phyloP scores from a whole-genome alignment of 2,797 vertebrate species.

The Capromys pilorides region DNA sequence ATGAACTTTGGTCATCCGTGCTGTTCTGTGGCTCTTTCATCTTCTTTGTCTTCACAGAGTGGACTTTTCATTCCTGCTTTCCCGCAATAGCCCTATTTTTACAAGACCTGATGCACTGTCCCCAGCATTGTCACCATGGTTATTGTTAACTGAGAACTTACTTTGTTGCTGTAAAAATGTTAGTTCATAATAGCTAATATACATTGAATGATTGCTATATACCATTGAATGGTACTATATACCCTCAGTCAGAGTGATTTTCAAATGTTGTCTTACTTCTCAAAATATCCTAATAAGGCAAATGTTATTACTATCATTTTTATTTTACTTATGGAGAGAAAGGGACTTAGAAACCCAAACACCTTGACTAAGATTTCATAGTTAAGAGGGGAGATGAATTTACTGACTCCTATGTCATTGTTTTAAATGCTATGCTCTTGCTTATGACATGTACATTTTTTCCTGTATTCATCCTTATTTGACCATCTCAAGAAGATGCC shows the following conservation, averaged over 20 bases:
- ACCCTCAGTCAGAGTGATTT: neutral
- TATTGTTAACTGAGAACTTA: neutral
- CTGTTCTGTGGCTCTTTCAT: neutral
- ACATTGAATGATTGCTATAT: neutral
- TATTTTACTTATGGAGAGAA: neutral
- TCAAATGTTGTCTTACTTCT: neutral
- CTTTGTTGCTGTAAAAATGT: neutral
- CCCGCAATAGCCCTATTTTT: neutral
- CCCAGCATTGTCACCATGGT: neutral
- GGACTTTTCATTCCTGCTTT: neutral
- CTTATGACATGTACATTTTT: neutral
- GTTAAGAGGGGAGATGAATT: neutral
- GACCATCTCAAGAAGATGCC: neutral
- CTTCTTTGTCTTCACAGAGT: neutral
- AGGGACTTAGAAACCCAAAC: neutral
- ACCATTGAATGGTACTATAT: neutral
- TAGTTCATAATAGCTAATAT: neutral
- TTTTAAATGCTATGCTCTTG: neutral
- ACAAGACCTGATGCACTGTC: accelerated
- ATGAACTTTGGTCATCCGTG: neutral
- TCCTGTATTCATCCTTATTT: neutral
- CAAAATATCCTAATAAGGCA: neutral
- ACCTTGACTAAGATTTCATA: neutral
- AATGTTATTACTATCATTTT: neutral
- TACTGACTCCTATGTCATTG: neutral